A percentile compares a stretch with the other conserved stretches of the same genome.
These are phyloP conservation scores for Cydia strobilella DNA, from an alignment of 1,140 invertebrate genomes.

Conservation along the genomic window DNA sequence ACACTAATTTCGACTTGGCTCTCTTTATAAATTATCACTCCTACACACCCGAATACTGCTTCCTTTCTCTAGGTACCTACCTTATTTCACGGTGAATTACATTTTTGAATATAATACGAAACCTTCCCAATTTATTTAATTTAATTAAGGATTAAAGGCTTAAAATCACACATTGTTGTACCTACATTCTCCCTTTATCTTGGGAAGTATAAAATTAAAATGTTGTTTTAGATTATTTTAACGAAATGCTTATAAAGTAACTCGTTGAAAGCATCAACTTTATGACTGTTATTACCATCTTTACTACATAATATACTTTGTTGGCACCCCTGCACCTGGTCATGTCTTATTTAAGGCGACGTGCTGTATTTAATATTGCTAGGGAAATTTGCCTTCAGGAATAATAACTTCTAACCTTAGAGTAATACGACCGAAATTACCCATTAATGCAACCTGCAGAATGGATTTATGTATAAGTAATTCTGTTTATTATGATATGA, in stretches of 20 bases:
- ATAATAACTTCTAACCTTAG: slow-evolving; percentile 30
- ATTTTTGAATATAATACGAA: not conserved
- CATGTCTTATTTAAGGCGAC: slow-evolving; percentile 13
- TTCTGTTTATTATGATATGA: slow-evolving; percentile 31
- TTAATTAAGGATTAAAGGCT: not conserved
- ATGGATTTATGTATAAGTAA: slow-evolving; percentile 12
- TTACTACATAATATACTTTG: slow-evolving; percentile 7
- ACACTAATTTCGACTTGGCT: not conserved
- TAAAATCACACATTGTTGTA: not conserved
- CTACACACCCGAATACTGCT: not conserved
- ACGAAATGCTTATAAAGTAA: slow-evolving; percentile 14
- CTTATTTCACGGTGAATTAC: slow-evolving; percentile 8
- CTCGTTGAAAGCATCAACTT: not conserved
- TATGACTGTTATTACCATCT: slow-evolving; percentile 22
- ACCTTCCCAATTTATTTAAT: not conserved
- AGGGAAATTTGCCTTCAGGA: slow-evolving; percentile 23
- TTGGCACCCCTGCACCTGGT: slow-evolving; percentile 17
- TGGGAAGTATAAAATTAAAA: not conserved
- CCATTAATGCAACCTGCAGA: slow-evolving; percentile 29
- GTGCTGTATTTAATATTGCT: slow-evolving; percentile 2
- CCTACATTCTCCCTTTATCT: not conserved
- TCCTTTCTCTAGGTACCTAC: not conserved
- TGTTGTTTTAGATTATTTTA: not conserved
- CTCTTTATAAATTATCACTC: not conserved
- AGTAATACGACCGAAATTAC: slow-evolving; percentile 27